phyloP scores from a whole-genome alignment of 2,113 vertebrate genomes.

The Canis aureus region DNA sequence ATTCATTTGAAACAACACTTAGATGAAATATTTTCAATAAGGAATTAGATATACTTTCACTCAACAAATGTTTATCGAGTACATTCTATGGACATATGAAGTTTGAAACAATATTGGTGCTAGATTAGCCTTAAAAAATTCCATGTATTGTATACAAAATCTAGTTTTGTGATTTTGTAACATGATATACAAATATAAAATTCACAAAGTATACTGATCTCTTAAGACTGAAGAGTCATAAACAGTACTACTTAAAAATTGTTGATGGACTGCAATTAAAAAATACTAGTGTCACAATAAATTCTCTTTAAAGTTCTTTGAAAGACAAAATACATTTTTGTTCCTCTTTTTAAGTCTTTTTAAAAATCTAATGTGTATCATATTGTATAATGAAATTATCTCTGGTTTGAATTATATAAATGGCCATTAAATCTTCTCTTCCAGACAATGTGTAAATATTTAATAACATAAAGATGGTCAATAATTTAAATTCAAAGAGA shows the following conservation, averaged over 20 bases:
- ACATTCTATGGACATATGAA: neutral
- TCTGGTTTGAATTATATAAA: slow-evolving; percentile 31
- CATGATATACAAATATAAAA: neutral
- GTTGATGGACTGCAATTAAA: neutral
- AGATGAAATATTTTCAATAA: slow-evolving; percentile 37
- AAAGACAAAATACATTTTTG: neutral
- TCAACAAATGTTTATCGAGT: neutral
- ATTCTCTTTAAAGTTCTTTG: neutral
- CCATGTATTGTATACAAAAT: neutral
- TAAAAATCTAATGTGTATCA: neutral
- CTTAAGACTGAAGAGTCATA: neutral
- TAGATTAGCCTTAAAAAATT: neutral
- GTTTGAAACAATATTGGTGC: neutral
- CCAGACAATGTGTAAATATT: neutral
- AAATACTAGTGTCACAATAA: neutral
- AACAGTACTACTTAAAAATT: neutral
- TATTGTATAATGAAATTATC: slow-evolving; percentile 37
- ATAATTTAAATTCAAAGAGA: slow-evolving; percentile 63
- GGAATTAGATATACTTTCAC: neutral
- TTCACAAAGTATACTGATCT: neutral
- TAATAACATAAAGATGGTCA: slow-evolving; percentile 67
- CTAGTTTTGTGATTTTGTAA: neutral
- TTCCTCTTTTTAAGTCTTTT: neutral
- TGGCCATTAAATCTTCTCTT: neutral
- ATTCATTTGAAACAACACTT: neutral